Conservation (phyloP, 2,797 vertebrate species). For the Lateolabrax maculatus region DNA sequence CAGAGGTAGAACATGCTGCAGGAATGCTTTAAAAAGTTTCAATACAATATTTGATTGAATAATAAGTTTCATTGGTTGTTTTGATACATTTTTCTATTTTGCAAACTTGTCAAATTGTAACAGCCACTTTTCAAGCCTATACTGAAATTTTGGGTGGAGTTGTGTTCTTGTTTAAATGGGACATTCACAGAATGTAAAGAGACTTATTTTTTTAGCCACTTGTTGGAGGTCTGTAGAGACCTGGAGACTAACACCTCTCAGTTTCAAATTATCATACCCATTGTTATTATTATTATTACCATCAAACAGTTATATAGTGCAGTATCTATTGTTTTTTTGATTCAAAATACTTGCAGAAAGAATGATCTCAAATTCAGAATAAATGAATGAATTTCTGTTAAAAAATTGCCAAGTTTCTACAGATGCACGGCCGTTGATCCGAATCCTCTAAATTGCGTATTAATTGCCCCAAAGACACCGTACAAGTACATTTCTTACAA, state of each 20-base stretch:
- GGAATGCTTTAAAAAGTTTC: not conserved
- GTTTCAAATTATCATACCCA: slow-evolving; percentile 2
- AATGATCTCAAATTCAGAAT: not conserved
- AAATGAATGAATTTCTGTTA: not conserved
- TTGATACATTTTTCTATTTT: not conserved
- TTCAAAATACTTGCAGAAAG: not conserved
- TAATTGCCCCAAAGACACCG: slow-evolving; percentile 2
- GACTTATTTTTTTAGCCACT: not conserved
- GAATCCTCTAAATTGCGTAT: not conserved
- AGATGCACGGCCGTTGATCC: not conserved
- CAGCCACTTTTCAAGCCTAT: not conserved
- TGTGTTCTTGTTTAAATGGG: not conserved
- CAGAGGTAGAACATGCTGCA: not conserved
- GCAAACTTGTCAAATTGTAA: not conserved
- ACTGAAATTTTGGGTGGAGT: not conserved
- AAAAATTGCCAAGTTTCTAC: not conserved
- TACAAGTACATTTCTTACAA: slow-evolving; percentile 8
- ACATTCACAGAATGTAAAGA: not conserved
- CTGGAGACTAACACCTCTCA: not conserved
- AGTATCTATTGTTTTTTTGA: not conserved
- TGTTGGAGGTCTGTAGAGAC: not conserved
- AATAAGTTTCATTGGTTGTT: not conserved
- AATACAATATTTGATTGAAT: not conserved
- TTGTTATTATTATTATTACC: not conserved
- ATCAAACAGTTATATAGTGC: not conserved